phyloP scores from a whole-genome alignment of 1,140 invertebrate genomes.

The Macrostomum lignano region DNA sequence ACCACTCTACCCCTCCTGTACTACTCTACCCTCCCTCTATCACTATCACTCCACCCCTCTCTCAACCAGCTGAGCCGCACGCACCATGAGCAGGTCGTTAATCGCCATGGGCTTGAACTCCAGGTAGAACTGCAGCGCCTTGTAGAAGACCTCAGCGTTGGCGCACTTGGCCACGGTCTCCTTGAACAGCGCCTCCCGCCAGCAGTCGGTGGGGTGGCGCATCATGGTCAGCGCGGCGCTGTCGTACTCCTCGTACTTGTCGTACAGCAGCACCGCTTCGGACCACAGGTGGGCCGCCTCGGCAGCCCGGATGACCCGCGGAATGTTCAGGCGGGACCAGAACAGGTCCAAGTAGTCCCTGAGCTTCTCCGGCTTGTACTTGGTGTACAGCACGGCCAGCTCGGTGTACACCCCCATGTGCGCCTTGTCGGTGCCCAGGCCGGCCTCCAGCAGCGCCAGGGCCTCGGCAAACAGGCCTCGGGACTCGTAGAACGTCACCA shows the following conservation, averaged over 20 bases:
- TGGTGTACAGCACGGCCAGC: slow-evolving; percentile 87
- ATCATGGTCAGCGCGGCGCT: slow-evolving; percentile 98
- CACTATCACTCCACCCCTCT: no score
- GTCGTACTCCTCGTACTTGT: slow-evolving; percentile 99
- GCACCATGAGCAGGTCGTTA: slow-evolving; percentile 87
- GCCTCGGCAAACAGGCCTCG: slow-evolving; percentile 91
- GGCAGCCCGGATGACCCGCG: slow-evolving; percentile 80
- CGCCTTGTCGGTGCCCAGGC: slow-evolving; percentile 69
- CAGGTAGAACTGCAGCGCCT: slow-evolving; percentile 92
- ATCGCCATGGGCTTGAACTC: slow-evolving; percentile 83
- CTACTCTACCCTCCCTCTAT: no score
- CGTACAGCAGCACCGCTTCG: slow-evolving; percentile 90
- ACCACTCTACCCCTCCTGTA: no score
- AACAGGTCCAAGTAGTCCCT: slow-evolving; percentile 91
- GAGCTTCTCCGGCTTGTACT: slow-evolving; percentile 96
- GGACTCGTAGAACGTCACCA: slow-evolving; percentile 87
- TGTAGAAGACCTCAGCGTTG: slow-evolving; percentile 96
- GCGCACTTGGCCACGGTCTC: slow-evolving; percentile 43
- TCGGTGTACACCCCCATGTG: slow-evolving; percentile 99
- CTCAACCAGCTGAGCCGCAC: no score
- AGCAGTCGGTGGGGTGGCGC: slow-evolving; percentile 89
- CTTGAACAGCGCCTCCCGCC: slow-evolving; percentile 96
- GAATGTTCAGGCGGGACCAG: slow-evolving; percentile 98
- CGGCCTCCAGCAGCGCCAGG: slow-evolving; percentile 76
- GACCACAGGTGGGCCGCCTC: slow-evolving; percentile 95